phyloP scores from a whole-genome alignment of 2,797 vertebrate species.

The Knipowitschia caucasica region DNA sequence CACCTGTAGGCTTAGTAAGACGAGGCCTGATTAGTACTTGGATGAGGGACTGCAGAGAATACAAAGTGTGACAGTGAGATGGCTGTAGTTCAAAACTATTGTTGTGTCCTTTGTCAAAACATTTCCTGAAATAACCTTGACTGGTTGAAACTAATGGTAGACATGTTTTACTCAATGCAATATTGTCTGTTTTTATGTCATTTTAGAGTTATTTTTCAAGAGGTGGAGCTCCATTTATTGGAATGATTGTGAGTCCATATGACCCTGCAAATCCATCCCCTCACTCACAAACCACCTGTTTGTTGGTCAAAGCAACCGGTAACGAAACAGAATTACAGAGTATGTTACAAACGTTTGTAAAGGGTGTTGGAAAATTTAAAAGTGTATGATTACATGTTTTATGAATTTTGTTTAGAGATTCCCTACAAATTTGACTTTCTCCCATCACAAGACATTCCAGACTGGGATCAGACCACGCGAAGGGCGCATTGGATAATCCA shows the following conservation, averaged over 20 bases:
- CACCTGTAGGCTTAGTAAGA: too few species aligned
- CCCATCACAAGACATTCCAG: slow-evolving; percentile 83
- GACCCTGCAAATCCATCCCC: slow-evolving; percentile 90
- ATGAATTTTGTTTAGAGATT: slow-evolving; percentile 73
- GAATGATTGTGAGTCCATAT: slow-evolving; percentile 97
- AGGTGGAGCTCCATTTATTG: slow-evolving; percentile 94
- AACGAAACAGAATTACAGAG: slow-evolving; percentile 82
- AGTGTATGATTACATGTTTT: slow-evolving; percentile 13
- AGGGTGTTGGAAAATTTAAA: too few species aligned
- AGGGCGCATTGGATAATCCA: slow-evolving; percentile 93
- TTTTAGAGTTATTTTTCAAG: slow-evolving; percentile 94
- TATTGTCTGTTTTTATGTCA: not conserved
- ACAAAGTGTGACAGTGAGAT: too few species aligned
- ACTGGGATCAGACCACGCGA: slow-evolving; percentile 86
- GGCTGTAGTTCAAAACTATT: too few species aligned
- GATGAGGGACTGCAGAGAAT: too few species aligned
- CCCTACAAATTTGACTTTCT: slow-evolving; percentile 92
- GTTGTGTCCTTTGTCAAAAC: too few species aligned
- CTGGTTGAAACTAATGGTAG: too few species aligned
- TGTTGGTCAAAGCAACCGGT: slow-evolving; percentile 87
- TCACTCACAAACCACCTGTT: slow-evolving; percentile 90
- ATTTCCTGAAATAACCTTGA: too few species aligned
- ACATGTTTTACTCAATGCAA: not conserved
- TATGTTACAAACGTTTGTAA: slow-evolving; percentile 70
- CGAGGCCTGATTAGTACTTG: too few species aligned